A percentile compares a stretch with the other conserved stretches of the same genome.
Conservation (phyloP, 2,113 vertebrate species). For the Danionella cerebrum region DNA sequence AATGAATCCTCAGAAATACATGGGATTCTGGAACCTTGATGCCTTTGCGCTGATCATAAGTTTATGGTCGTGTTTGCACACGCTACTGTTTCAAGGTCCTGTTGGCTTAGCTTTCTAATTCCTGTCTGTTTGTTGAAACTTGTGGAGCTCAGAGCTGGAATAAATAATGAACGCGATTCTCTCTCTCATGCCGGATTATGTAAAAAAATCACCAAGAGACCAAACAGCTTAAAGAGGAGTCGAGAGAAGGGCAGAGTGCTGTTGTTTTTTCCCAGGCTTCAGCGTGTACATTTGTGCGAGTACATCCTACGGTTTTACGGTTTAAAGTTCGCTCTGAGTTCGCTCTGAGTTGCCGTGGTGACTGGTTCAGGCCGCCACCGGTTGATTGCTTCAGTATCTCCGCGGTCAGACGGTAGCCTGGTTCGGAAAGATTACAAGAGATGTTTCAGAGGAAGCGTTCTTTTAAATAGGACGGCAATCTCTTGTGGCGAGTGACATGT, state of each 20-base stretch:
- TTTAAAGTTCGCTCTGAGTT: background rate
- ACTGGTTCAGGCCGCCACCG: slow-evolving; percentile 4
- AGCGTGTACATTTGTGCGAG: background rate
- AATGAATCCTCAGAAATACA: slow-evolving; percentile 37
- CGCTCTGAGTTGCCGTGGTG: background rate
- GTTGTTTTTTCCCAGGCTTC: slow-evolving; percentile 25
- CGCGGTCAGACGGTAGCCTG: slow-evolving; percentile 2
- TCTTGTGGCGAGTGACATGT: slow-evolving; percentile 22
- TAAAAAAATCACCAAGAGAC: slow-evolving; percentile 20
- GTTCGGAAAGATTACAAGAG: slow-evolving; percentile 23
- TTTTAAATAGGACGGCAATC: slow-evolving; percentile 37
- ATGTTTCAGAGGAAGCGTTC: slow-evolving; percentile 26
- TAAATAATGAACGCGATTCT: slow-evolving; percentile 28
- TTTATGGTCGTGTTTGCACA: slow-evolving; percentile 34
- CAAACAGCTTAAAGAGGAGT: background rate
- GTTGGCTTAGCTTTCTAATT: slow-evolving; percentile 35
- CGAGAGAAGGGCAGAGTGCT: background rate
- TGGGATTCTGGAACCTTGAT: slow-evolving; percentile 32
- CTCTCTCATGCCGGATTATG: slow-evolving; percentile 25
- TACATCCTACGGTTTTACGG: background rate
- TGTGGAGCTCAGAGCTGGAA: slow-evolving; percentile 24
- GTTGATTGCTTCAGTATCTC: slow-evolving; percentile 23
- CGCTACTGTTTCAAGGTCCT: slow-evolving; percentile 31
- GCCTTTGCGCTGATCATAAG: slow-evolving; percentile 36
- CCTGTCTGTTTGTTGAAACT: slow-evolving; percentile 28